A percentile compares a stretch with the other conserved stretches of the same genome.
phyloP scores from a whole-genome alignment of 2,888 invertebrate genomes.

The Ormyrus thymus region DNA sequence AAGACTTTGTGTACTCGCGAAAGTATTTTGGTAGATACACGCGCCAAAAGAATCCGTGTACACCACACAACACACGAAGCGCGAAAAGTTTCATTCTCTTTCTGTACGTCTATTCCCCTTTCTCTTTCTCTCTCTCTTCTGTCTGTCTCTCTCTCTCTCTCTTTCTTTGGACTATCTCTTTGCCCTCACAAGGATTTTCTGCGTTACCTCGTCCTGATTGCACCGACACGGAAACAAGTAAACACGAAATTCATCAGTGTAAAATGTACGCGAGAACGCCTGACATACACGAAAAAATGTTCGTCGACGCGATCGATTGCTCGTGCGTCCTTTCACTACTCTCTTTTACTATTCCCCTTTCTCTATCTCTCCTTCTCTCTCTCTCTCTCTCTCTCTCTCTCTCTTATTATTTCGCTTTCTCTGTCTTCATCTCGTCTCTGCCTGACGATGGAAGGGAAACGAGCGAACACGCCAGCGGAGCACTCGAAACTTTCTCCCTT shows the following conservation, averaged over 20 bases:
- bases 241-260: no score
- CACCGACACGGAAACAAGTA: no score
- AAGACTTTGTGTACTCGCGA: neutral
- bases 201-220: neutral
- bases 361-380: neutral
- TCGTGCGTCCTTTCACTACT: conserved; percentile 2
- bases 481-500: neutral
- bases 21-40: conserved; percentile 2
- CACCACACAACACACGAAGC: conserved; percentile 10
- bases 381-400: conserved; percentile 19
- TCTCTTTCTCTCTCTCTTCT: neutral
- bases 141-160: neutral
- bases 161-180: conserved; percentile 1
- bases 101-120: neutral
- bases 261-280: neutral
- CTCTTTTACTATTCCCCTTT: neutral
- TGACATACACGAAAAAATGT: conserved; percentile 16
- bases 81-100: conserved; percentile 17
- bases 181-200: conserved; percentile 9
- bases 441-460: no score
- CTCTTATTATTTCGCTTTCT: neutral
- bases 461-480: neutral
- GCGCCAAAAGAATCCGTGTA: conserved; percentile 19
- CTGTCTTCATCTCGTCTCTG: neutral
- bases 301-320: conserved; percentile 15